These are phyloP conservation scores for Drosophila eohydei DNA, from an alignment of 2,888 invertebrate species.

Conservation along the genomic window DNA sequence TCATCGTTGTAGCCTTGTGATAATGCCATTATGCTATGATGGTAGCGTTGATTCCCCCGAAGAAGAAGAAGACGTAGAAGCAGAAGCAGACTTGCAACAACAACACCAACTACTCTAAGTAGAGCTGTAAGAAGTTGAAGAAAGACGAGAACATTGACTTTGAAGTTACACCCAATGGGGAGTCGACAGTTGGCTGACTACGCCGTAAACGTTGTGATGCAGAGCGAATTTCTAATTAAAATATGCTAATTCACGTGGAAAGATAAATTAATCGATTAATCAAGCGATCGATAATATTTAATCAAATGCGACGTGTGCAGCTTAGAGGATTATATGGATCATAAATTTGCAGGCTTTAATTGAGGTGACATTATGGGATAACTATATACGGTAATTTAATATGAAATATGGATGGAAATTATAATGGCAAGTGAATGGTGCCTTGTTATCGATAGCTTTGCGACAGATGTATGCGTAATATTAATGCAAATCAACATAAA, in stretches of 20 bases:
- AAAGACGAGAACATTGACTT: constrained; percentile 54
- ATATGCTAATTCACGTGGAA: constrained; percentile 55
- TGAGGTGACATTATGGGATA: constrained; percentile 7
- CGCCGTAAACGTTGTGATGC: constrained; percentile 11
- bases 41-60: constrained; percentile 67
- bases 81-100: constrained; percentile 11
- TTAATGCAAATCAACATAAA: neutral
- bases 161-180: constrained; percentile 34
- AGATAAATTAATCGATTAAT: constrained; percentile 52
- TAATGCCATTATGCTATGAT: constrained; percentile 73
- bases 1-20: constrained; percentile 63
- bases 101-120: constrained; percentile 15
- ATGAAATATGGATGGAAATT: neutral
- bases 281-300: constrained; percentile 38
- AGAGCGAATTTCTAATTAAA: constrained; percentile 52
- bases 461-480: neutral
- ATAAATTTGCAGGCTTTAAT: constrained; percentile 26
- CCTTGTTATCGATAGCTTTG: neutral
- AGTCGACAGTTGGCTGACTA: constrained; percentile 3
- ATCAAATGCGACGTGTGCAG: constrained; percentile 21
- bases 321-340: constrained; percentile 12
- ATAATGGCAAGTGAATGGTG: neutral
- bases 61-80: constrained; percentile 11
- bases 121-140: constrained; percentile 5
- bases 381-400: neutral